Conservation (phyloP, 2,888 invertebrate species). For the Pseudococcus jackbeardsleyi region DNA sequence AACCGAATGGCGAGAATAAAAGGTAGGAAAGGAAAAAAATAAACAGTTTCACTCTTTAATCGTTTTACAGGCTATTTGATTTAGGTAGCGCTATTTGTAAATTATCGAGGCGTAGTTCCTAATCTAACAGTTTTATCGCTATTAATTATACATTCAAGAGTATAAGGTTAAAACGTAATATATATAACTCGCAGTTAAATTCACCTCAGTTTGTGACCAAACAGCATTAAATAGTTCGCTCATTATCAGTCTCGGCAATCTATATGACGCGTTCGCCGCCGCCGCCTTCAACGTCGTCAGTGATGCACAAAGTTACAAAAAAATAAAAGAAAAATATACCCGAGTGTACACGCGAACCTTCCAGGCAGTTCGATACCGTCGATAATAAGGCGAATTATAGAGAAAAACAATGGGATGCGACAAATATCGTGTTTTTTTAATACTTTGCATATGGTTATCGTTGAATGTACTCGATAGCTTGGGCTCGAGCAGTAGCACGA, state of each 20-base stretch:
- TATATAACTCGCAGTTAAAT: slow-evolving; percentile 44
- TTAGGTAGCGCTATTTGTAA: slow-evolving; percentile 61
- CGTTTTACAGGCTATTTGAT: slow-evolving; percentile 59
- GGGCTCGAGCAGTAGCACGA: no score
- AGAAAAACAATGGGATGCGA: slow-evolving; percentile 42
- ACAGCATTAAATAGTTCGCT: slow-evolving; percentile 59
- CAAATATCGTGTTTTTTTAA: no score
- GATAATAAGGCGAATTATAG: slow-evolving; percentile 22
- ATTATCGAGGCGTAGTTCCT: slow-evolving; percentile 61
- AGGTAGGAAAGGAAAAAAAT: not conserved
- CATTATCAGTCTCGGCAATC: slow-evolving; percentile 57
- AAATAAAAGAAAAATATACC: not conserved
- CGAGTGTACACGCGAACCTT: slow-evolving; percentile 19
- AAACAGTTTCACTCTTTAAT: slow-evolving; percentile 55
- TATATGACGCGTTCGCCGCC: slow-evolving; percentile 45
- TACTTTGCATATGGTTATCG: no score
- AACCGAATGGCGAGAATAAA: not conserved
- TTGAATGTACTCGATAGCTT: no score
- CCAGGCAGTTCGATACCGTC: slow-evolving; percentile 20
- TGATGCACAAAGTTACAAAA: slow-evolving; percentile 31
- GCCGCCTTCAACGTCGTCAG: slow-evolving; percentile 19
- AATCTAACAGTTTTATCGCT: slow-evolving; percentile 63
- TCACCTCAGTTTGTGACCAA: slow-evolving; percentile 54
- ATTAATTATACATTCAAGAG: slow-evolving; percentile 61
- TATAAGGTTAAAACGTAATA: slow-evolving; percentile 50